A percentile compares a stretch with the other conserved stretches of the same genome.
phyloP scores from a whole-genome alignment of 2,888 invertebrate genomes.

The Epistrophe eligans region DNA sequence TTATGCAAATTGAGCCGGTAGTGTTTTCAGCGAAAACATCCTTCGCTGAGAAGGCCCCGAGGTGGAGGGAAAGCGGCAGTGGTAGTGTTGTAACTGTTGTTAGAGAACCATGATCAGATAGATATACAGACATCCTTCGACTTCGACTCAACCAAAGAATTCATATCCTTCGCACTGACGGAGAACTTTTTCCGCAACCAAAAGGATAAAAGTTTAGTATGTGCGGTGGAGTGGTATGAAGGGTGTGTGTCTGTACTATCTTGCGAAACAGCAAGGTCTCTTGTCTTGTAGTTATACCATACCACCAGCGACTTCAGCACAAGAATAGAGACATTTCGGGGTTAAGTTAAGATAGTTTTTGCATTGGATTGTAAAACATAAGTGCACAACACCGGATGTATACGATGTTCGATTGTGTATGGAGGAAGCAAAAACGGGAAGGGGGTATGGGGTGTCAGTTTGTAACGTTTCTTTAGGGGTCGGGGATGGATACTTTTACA shows the following conservation, averaged over 20 bases:
- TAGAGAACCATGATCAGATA: conserved; percentile 41
- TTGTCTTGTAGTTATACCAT: not conserved
- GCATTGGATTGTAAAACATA: conserved; percentile 74
- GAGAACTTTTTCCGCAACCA: conserved; percentile 49
- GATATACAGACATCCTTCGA: conserved; percentile 24
- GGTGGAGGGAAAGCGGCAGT: not conserved
- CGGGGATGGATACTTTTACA: conserved; percentile 2
- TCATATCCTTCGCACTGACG: conserved; percentile 40
- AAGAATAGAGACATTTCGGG: conserved; percentile 33
- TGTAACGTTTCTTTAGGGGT: not conserved
- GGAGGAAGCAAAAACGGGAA: not conserved
- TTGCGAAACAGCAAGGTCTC: not conserved
- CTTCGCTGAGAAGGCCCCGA: not conserved
- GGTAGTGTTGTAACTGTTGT: conserved; percentile 47
- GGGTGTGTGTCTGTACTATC: conserved; percentile 8
- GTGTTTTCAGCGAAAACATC: conserved; percentile 75
- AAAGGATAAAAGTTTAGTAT: conserved; percentile 57
- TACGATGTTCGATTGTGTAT: conserved; percentile 64
- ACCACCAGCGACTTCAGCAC: conserved; percentile 10
- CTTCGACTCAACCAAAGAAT: conserved; percentile 39
- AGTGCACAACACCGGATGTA: conserved; percentile 74
- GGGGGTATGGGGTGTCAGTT: not conserved
- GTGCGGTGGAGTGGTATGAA: not conserved
- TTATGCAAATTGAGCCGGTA: conserved; percentile 76
- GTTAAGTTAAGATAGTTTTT: conserved; percentile 70